Percentiles rank a stretch among this genome's conserved stretches.
These are phyloP conservation scores for Trisateles emortualis DNA, from an alignment of 2,888 invertebrate species.

Conservation along the genomic window DNA sequence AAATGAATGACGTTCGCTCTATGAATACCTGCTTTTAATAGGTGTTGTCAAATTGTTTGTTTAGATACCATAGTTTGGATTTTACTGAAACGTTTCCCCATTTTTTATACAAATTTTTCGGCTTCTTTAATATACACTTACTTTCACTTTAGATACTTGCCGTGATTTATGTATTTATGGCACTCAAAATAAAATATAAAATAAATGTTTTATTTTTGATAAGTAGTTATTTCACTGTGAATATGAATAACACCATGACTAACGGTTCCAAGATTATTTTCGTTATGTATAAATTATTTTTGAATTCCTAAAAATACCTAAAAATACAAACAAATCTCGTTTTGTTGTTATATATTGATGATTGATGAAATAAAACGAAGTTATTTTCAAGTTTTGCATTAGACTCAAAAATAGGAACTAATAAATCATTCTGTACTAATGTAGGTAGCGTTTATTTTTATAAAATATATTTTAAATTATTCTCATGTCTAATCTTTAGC, in stretches of 20 bases:
- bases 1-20: slow-evolving; percentile 43
- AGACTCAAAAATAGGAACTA: background rate
- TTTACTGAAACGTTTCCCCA: background rate
- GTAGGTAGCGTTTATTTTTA: too few relatives aligned
- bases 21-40: slow-evolving; percentile 51
- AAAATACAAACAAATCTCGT: background rate
- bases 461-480: too few relatives aligned
- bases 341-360: slow-evolving; percentile 3
- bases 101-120: background rate
- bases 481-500: too few relatives aligned
- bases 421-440: background rate
- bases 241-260: slow-evolving; percentile 11
- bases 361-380: background rate
- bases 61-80: slow-evolving; percentile 9
- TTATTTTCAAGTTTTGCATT: slow-evolving; percentile 1
- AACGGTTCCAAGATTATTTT: slow-evolving; percentile 10
- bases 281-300: slow-evolving; percentile 7
- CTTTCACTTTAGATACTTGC: slow-evolving; percentile 8
- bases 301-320: slow-evolving; percentile 9
- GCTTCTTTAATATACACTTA: background rate
- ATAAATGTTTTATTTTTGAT: slow-evolving; percentile 17
- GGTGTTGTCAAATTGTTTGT: slow-evolving; percentile 41
- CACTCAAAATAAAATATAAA: slow-evolving; percentile 13
- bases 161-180: slow-evolving; percentile 15
- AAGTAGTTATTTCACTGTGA: slow-evolving; percentile 9